Percentiles rank a stretch among this genome's conserved stretches.
These are phyloP conservation scores for Thermophis baileyi DNA, from an alignment of 2,113 vertebrate genomes.

Conservation along the genomic window DNA sequence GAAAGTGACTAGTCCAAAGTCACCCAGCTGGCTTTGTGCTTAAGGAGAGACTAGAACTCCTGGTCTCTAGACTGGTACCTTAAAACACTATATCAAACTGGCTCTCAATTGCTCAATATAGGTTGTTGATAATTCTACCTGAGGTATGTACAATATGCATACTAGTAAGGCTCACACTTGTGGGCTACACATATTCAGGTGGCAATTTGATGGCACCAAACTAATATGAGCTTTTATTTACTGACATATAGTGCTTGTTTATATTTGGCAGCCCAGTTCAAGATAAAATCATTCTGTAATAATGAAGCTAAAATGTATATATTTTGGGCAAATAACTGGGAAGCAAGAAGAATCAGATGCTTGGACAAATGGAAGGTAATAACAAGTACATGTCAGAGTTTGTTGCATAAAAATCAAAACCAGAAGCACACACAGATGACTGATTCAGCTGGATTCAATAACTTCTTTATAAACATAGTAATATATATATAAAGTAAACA, in stretches of 20 bases:
- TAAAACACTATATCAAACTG: neutral
- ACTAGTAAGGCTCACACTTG: neutral
- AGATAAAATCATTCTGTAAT: neutral
- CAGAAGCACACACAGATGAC: too few species aligned
- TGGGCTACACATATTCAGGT: neutral
- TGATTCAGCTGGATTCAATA: too few species aligned
- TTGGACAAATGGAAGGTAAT: neutral
- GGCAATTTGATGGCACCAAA: neutral
- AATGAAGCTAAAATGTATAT: neutral
- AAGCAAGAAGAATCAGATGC: neutral
- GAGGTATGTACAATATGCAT: neutral
- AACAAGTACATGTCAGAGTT: too few species aligned
- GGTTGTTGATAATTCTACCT: constrained; percentile 33
- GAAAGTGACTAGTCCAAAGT: neutral
- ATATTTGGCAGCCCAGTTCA: neutral
- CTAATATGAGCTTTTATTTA: neutral
- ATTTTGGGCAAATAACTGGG: neutral
- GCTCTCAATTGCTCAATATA: constrained; percentile 4
- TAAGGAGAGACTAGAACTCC: neutral
- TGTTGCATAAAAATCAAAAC: too few species aligned
- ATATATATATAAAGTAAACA: too few species aligned
- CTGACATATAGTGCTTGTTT: neutral
- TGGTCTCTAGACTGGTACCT: neutral
- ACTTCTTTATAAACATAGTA: too few species aligned
- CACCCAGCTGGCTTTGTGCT: neutral